These are phyloP conservation scores for Ataeniobius toweri DNA, from an alignment of 2,797 vertebrate genomes.

Conservation along the genomic window DNA sequence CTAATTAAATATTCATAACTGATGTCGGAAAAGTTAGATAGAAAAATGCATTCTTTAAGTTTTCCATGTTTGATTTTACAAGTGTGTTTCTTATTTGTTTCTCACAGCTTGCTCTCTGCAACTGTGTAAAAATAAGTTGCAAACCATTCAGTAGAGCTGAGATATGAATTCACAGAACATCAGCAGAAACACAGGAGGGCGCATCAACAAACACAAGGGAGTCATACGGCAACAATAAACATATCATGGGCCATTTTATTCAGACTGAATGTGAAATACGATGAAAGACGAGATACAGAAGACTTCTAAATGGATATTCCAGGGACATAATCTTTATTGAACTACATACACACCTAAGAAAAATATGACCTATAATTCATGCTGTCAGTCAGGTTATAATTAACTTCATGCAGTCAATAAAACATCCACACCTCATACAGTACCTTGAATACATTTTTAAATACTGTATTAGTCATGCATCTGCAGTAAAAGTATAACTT, in stretches of 20 bases:
- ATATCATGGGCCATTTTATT: not conserved
- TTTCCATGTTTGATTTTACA: conserved; percentile 15
- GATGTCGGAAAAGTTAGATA: not conserved
- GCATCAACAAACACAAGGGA: conserved; percentile 1
- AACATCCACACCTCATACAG: not conserved
- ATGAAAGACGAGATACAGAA: not conserved
- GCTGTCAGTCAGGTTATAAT: not conserved
- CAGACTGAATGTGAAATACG: conserved; percentile 15
- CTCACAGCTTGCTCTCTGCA: not conserved
- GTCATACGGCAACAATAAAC: conserved; percentile 12
- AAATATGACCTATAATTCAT: not conserved
- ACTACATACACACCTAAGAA: not conserved
- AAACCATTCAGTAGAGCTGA: conserved; percentile 24
- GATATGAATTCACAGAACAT: conserved; percentile 17
- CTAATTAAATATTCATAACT: not conserved
- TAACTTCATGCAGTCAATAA: not conserved
- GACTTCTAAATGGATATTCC: not conserved
- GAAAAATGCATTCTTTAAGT: not conserved
- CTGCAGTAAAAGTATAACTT: not conserved
- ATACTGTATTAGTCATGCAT: not conserved
- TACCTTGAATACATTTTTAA: not conserved
- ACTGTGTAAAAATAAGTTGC: conserved; percentile 31
- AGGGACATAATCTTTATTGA: not conserved
- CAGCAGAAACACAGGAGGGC: conserved; percentile 20
- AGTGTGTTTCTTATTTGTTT: conserved; percentile 36